phyloP scores from a whole-genome alignment of 2,113 vertebrate species.

The Sphyrna mokarran region DNA sequence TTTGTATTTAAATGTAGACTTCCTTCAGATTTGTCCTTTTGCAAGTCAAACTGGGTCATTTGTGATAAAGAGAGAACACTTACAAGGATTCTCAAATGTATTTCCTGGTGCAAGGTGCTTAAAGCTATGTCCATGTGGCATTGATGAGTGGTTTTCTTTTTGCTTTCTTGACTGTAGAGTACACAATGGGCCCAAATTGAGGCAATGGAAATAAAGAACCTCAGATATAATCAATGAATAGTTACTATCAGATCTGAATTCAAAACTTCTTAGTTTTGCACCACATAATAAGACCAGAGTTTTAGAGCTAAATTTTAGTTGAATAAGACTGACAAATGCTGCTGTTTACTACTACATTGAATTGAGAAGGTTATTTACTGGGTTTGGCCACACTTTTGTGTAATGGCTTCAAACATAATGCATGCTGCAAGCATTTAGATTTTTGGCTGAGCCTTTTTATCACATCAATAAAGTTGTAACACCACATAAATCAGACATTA shows the following conservation, averaged over 20 bases:
- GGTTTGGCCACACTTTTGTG: neutral
- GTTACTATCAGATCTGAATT: neutral
- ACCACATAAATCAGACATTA: conserved; percentile 38
- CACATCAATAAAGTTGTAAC: conserved; percentile 36
- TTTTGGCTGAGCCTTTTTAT: conserved; percentile 36
- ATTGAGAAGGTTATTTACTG: neutral
- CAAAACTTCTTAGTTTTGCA: neutral
- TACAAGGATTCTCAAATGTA: neutral
- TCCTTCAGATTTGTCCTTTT: neutral
- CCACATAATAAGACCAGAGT: neutral
- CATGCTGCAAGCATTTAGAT: conserved; percentile 27
- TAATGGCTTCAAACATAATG: conserved; percentile 13
- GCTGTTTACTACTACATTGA: neutral
- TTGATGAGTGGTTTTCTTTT: neutral
- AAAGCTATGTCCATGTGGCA: neutral
- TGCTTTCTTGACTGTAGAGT: neutral
- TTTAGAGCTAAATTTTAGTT: neutral
- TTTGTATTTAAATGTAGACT: conserved; percentile 6
- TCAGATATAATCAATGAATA: neutral
- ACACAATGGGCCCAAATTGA: neutral
- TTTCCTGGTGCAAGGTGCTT: neutral
- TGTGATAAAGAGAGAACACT: neutral
- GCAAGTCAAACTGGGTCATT: neutral
- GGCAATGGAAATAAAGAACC: neutral
- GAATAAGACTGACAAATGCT: neutral